Evolutionary conservation across 2,888 invertebrate species (phyloP).

Genomic region (Maniola hyperantus): DNA sequence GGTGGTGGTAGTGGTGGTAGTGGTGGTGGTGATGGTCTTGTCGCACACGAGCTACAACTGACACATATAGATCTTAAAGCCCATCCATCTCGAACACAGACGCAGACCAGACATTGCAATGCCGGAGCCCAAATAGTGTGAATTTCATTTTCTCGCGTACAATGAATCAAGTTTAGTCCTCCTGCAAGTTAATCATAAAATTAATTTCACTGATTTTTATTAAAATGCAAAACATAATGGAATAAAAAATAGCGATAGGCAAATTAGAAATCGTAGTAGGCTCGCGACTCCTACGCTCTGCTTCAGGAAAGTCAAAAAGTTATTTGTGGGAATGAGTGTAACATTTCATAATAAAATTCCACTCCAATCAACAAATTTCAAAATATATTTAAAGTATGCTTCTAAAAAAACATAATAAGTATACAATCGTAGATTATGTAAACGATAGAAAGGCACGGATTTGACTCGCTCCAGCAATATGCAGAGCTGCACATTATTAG

Average conservation of each 20-base stretch:
- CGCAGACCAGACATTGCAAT: slow-evolving; percentile 60
- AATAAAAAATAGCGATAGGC: background rate
- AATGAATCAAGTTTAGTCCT: slow-evolving; percentile 34
- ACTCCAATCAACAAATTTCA: no score
- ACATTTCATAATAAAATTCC: no score
- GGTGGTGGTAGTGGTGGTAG: slow-evolving; percentile 9
- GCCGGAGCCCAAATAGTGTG: slow-evolving; percentile 51
- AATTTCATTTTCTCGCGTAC: slow-evolving; percentile 56
- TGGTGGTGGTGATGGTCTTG: slow-evolving; percentile 31
- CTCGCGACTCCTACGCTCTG: no score
- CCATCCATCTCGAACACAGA: slow-evolving; percentile 53
- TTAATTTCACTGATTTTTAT: background rate
- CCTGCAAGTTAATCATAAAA: background rate
- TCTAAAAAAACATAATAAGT: no score
- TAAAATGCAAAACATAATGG: background rate
- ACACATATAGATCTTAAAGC: slow-evolving; percentile 57
- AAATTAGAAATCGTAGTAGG: no score
- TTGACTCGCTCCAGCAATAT: no score
- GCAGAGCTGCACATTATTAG: no score
- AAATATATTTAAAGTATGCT: no score
- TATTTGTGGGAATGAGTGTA: no score
- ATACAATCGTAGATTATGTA: no score
- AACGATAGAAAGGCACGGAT: no score
- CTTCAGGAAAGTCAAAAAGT: no score
- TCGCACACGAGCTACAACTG: slow-evolving; percentile 36